Percentiles rank a stretch among this genome's conserved stretches.
These are phyloP conservation scores for Tetramorium simillimum DNA, from an alignment of 1,140 invertebrate genomes.

Conservation along the genomic window DNA sequence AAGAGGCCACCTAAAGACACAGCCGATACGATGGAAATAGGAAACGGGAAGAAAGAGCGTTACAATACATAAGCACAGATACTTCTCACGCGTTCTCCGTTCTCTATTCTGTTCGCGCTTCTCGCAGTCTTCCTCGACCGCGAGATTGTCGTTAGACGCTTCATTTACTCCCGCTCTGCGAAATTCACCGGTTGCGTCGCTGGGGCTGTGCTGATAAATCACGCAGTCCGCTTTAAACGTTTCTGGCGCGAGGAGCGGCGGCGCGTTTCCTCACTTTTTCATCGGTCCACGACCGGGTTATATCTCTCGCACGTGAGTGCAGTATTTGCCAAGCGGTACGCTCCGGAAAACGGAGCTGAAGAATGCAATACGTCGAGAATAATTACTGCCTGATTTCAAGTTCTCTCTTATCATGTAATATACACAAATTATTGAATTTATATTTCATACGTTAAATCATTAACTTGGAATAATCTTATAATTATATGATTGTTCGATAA, in stretches of 20 bases:
- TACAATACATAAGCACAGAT: not conserved
- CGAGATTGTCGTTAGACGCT: slow-evolving; percentile 77
- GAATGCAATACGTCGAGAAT: slow-evolving; percentile 41
- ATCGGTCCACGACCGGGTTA: slow-evolving; percentile 42
- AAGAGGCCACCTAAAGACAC: not conserved
- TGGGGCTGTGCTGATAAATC: slow-evolving; percentile 69
- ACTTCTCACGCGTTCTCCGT: not conserved
- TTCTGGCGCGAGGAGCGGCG: slow-evolving; percentile 46
- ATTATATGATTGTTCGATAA: not conserved
- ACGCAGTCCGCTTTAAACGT: slow-evolving; percentile 62
- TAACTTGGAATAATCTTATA: not conserved
- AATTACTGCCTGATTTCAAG: slow-evolving; percentile 19
- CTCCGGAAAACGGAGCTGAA: slow-evolving; percentile 42
- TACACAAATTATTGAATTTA: not conserved
- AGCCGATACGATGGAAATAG: slow-evolving; percentile 15
- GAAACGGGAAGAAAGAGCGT: slow-evolving; percentile 42
- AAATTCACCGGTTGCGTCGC: slow-evolving; percentile 66
- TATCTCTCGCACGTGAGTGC: slow-evolving; percentile 40
- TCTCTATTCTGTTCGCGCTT: slow-evolving; percentile 19
- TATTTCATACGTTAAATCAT: not conserved
- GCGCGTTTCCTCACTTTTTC: slow-evolving; percentile 57
- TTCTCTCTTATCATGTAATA: slow-evolving; percentile 1
- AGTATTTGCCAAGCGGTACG: slow-evolving; percentile 49
- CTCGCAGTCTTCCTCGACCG: slow-evolving; percentile 63
- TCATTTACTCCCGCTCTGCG: slow-evolving; percentile 72